A percentile compares a stretch with the other conserved stretches of the same genome.
These are phyloP conservation scores for Julus scandinavius DNA, from an alignment of 2,888 invertebrate species.

Conservation along the genomic window DNA sequence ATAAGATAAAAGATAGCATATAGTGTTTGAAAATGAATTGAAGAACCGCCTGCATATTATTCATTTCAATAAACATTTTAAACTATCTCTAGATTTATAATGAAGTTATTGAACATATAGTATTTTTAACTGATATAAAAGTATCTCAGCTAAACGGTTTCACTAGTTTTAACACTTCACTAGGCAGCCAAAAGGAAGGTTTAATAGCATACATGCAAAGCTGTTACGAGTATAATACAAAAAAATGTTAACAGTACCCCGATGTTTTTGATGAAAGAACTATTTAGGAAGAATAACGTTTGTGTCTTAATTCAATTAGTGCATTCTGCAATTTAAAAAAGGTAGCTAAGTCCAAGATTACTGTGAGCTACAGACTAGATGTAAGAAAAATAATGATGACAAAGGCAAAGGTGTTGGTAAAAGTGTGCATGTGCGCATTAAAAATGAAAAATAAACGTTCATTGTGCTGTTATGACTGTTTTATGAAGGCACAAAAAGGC, in stretches of 20 bases:
- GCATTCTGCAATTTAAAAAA: neutral
- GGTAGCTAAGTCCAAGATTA: neutral
- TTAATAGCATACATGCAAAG: neutral
- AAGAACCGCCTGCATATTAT: too few relatives aligned
- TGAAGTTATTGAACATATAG: neutral
- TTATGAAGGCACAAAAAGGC: conserved; percentile 45
- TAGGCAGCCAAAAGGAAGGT: neutral
- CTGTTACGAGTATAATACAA: neutral
- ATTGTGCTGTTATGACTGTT: conserved; percentile 16
- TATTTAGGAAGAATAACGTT: neutral
- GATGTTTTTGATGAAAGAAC: conserved; percentile 12
- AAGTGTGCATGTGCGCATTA: neutral
- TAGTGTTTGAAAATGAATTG: too few relatives aligned
- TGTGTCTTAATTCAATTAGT: conserved; percentile 28
- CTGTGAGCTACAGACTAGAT: neutral
- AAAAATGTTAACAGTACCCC: neutral
- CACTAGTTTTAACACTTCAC: neutral
- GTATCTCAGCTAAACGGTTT: neutral
- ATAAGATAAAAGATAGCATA: too few relatives aligned
- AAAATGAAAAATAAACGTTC: conserved; percentile 43
- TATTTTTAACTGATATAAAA: too few relatives aligned
- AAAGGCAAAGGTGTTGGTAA: conserved; percentile 4
- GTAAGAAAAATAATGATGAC: conserved; percentile 7
- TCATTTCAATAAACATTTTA: too few relatives aligned
- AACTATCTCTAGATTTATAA: too few relatives aligned